A percentile compares a stretch with the other conserved stretches of the same genome.
These are phyloP conservation scores for Orchesella flavescens DNA, from an alignment of 2,888 invertebrate species.

Conservation along the genomic window DNA sequence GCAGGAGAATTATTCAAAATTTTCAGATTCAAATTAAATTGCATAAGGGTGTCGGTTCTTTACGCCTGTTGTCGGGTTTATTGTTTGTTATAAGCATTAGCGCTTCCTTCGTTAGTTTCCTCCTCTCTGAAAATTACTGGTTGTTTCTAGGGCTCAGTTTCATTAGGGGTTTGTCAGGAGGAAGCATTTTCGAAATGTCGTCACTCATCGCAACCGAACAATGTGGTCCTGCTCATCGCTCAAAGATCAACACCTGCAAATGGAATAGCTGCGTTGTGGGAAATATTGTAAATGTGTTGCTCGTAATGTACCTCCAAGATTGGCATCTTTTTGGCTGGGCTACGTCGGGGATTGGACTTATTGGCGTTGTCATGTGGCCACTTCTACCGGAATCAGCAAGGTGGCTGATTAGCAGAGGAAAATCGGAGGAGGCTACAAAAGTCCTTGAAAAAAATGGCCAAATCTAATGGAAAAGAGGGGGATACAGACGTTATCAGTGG, in stretches of 20 bases:
- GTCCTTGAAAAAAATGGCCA: too few relatives aligned
- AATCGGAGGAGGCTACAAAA: too few relatives aligned
- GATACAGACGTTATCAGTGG: background rate
- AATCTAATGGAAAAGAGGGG: too few relatives aligned
- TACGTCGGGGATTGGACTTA: background rate
- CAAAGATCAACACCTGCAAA: constrained; percentile 41
- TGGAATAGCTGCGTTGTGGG: constrained; percentile 58
- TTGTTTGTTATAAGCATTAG: constrained; percentile 56
- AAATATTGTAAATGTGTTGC: constrained; percentile 53
- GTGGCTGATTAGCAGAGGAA: too few relatives aligned
- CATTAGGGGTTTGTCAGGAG: too few relatives aligned
- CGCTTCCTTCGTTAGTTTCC: constrained; percentile 50
- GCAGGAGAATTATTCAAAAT: constrained; percentile 77
- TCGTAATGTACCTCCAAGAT: background rate
- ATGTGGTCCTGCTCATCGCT: too few relatives aligned
- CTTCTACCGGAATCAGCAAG: too few relatives aligned
- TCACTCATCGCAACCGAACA: too few relatives aligned
- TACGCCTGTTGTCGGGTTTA: constrained; percentile 73
- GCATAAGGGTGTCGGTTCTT: too few relatives aligned
- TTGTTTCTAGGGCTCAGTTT: too few relatives aligned
- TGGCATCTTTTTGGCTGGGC: constrained; percentile 54
- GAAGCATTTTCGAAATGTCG: too few relatives aligned
- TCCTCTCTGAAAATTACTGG: constrained; percentile 35
- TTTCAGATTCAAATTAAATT: too few relatives aligned
- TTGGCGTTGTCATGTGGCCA: background rate